phyloP scores from a whole-genome alignment of 2,888 invertebrate species.

The Oscheius sp. region DNA sequence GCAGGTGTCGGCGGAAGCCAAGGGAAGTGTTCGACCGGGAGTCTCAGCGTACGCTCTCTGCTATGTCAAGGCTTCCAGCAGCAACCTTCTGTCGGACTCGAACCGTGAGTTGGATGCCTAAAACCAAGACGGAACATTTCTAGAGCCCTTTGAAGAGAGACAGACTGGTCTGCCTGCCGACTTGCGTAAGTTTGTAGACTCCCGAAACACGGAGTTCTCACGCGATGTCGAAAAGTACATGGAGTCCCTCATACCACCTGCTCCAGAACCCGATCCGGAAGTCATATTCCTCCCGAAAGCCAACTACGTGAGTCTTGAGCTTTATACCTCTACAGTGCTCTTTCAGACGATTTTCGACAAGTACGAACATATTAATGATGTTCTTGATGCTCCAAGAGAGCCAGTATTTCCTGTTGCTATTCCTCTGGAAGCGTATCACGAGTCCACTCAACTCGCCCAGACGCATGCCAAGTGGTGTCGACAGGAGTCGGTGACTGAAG shows the following conservation, averaged over 20 bases:
- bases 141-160: neutral
- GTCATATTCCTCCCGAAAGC: constrained; percentile 1
- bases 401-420: too few relatives aligned
- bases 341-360: too few relatives aligned
- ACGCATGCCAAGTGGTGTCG: too few relatives aligned
- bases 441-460: too few relatives aligned
- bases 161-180: neutral
- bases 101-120: neutral
- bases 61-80: constrained; percentile 4
- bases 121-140: neutral
- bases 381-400: too few relatives aligned
- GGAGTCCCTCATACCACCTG: neutral
- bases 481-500: too few relatives aligned
- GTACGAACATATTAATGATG: too few relatives aligned
- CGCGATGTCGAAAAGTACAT: constrained; percentile 7
- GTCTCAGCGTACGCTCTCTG: constrained; percentile 18
- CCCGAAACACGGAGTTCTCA: neutral
- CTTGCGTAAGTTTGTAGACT: neutral
- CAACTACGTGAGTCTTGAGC: neutral
- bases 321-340: neutral
- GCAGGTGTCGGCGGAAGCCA: constrained; percentile 20
- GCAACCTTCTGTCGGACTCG: neutral
- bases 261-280: neutral
- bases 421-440: too few relatives aligned
- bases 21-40: constrained; percentile 17